These are phyloP conservation scores for Leptodactylus fallax DNA, from an alignment of 2,797 vertebrate species.

Conservation along the genomic window DNA sequence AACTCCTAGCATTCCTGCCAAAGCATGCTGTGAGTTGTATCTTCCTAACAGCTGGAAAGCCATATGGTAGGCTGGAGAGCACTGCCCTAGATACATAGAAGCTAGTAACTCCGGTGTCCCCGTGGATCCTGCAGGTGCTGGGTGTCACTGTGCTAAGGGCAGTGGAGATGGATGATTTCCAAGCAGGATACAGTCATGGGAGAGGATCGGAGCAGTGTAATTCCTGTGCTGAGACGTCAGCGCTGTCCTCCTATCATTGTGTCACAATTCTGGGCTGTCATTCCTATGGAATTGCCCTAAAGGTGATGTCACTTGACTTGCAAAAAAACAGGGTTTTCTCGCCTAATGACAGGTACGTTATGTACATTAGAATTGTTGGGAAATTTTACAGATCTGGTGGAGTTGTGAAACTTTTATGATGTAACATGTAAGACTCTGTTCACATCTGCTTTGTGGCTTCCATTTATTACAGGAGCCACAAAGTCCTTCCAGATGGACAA, in stretches of 20 bases:
- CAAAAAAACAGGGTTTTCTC: background rate
- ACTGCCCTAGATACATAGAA: too few species aligned
- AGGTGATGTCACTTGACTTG: background rate
- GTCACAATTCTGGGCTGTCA: background rate
- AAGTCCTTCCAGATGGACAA: too few species aligned
- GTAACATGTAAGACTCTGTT: background rate
- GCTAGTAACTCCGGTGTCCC: background rate
- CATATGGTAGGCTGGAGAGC: background rate
- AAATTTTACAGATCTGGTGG: too few species aligned
- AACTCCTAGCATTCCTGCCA: background rate
- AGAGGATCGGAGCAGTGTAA: background rate
- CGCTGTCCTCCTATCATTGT: background rate
- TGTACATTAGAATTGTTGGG: too few species aligned
- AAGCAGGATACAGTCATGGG: background rate
- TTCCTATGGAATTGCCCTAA: background rate
- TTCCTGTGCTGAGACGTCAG: background rate
- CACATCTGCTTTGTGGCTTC: too few species aligned
- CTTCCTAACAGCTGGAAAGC: background rate
- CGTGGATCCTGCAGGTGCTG: background rate
- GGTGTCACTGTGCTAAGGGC: background rate
- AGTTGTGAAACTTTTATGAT: background rate
- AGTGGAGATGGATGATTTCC: background rate
- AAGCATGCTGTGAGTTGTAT: background rate
- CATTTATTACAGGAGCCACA: too few species aligned
- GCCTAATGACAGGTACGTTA: background rate